These are phyloP conservation scores for Halcyon malimbica DNA, from an alignment of 2,113 vertebrate species.

Conservation along the genomic window DNA sequence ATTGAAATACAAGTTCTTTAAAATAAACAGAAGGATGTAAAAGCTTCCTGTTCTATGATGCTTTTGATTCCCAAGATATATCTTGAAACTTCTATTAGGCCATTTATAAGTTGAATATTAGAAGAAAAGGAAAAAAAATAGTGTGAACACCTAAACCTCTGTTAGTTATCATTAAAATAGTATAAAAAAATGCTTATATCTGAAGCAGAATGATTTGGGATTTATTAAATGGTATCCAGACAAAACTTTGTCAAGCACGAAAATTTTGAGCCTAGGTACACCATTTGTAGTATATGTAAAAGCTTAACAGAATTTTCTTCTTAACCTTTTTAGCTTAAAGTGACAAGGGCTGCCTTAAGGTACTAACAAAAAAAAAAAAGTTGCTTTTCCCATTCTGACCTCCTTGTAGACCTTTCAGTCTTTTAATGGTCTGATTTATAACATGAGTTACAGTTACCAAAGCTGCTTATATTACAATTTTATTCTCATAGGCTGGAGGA, in stretches of 20 bases:
- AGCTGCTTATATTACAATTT: constrained; percentile 49
- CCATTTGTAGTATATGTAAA: background rate
- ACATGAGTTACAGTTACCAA: background rate
- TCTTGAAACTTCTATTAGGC: background rate
- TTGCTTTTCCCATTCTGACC: background rate
- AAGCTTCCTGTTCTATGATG: background rate
- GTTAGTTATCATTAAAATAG: background rate
- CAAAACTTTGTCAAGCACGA: background rate
- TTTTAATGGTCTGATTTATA: background rate
- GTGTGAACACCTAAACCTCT: background rate
- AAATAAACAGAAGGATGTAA: background rate
- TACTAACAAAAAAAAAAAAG: background rate
- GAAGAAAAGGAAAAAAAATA: background rate
- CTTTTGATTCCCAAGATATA: background rate
- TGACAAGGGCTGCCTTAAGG: background rate
- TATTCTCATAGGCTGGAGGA: constrained; percentile 87
- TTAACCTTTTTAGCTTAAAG: background rate
- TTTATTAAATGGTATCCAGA: background rate
- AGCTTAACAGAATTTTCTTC: background rate
- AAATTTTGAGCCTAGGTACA: background rate
- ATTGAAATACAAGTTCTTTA: background rate
- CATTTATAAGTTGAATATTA: background rate
- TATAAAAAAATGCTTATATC: background rate
- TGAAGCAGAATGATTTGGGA: background rate
- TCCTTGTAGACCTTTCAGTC: background rate